These are phyloP conservation scores for sheep (Ovis aries) DNA, from an alignment of 2,113 vertebrate species.

Conservation along the genomic window ARS-UI_Ramb_v3.0 NC_056071.1:18597501-18598000, in stretches of 20 bases:
- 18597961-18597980: background rate
- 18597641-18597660: background rate
- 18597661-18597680: background rate
- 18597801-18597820: background rate
- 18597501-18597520: background rate
- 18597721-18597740: background rate
- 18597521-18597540: background rate
- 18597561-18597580: background rate
- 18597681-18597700: background rate
- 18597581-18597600: background rate
- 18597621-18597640: background rate
- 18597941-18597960: fast-evolving
- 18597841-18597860: no score
- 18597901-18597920: background rate
- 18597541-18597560: fast-evolving
- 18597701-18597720: background rate
- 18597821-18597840: background rate
- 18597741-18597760: background rate
- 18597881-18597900: background rate
- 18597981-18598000: fast-evolving
- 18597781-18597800: background rate
- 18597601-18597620: background rate
- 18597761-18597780: no score
- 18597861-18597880: no score
- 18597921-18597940: background rate